phyloP scores from a whole-genome alignment of 2,113 vertebrate genomes.

The Oryzias celebensis region DNA sequence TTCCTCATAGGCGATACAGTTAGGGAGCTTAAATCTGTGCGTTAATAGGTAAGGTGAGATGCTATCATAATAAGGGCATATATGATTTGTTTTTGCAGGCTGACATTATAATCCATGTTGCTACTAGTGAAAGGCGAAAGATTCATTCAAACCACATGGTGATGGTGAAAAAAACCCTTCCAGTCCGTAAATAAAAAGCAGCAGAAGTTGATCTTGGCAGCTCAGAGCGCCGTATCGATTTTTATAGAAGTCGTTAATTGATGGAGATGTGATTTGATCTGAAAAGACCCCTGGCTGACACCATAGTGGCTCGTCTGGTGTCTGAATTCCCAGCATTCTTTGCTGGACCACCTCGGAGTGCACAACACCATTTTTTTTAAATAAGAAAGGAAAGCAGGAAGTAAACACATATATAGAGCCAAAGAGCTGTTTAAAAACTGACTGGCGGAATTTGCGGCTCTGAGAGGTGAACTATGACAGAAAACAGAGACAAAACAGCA shows the following conservation, averaged over 20 bases:
- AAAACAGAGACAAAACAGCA: neutral
- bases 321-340: conserved; percentile 36
- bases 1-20: conserved; percentile 3
- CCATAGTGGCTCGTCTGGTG: neutral
- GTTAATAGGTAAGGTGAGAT: neutral
- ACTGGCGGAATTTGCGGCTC: neutral
- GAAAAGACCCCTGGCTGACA: conserved; percentile 18
- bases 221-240: conserved; percentile 1
- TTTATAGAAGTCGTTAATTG: conserved; percentile 26
- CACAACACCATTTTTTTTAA: conserved; percentile 2
- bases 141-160: conserved; percentile 44
- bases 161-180: conserved; percentile 3
- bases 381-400: neutral
- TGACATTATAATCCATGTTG: conserved; percentile 16
- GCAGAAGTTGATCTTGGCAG: conserved; percentile 28
- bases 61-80: conserved; percentile 10
- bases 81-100: conserved; percentile 20
- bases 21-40: neutral
- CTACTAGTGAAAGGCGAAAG: conserved; percentile 4
- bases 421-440: too few relatives aligned
- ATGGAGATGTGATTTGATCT: conserved; percentile 38
- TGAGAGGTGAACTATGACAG: neutral
- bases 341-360: conserved; percentile 21
- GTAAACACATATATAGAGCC: neutral
- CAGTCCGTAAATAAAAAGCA: neutral